Base-by-base conservation (phyloP, 2,888 invertebrate genomes). In the Acholoe squamosa region DNA sequence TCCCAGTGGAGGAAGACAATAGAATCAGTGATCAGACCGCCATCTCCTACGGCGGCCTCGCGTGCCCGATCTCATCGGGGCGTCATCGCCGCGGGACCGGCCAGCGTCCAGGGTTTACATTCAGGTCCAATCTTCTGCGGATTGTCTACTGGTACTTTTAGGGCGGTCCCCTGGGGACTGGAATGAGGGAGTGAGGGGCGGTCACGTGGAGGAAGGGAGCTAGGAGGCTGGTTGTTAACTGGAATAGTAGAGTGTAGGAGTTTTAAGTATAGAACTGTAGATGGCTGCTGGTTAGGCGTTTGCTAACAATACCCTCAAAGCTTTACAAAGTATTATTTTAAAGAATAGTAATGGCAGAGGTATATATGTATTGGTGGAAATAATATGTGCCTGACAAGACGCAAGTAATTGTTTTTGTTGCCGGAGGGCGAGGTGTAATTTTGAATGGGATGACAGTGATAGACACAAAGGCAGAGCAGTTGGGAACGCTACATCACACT, bases 21-120 rank as follows among this genome's bases (percentile, higher is more conserved):
- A 43, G 80, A 80, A 43, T 80, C 34, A 43, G 80, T 43, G 80
- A 80, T 80, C 80, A 80, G 80, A 34, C 22, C 22, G n/a, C 14
- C 80, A 33, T 43, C 80, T 33, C 80, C 22, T 7, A 0, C 80
- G 22, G 34, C 34, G 43, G n/a, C 31, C 31, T 22, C 80, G 43
- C 80, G 34, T 80, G 34, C 34, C 19, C 22, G 34, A 33, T 33
- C 80, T 43, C 43, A 33, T 34, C 80, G 43, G 80, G 43, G 22
- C 80, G 80, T 34, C 43, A 14, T 12, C 34, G 43, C 34, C 19
- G 14, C 80, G 80, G 80, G 43, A 43, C 80, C 34, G 80, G 34
- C 33, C 34, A 5, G 22, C 33, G 16, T 43, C 33, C 34, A 25
- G 34, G 33, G 33, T 80, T 80, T 80, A 43, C 80, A 80, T 80